phyloP scores from a whole-genome alignment of 1,140 invertebrate species.

The Macrocentrus cingulum region DNA sequence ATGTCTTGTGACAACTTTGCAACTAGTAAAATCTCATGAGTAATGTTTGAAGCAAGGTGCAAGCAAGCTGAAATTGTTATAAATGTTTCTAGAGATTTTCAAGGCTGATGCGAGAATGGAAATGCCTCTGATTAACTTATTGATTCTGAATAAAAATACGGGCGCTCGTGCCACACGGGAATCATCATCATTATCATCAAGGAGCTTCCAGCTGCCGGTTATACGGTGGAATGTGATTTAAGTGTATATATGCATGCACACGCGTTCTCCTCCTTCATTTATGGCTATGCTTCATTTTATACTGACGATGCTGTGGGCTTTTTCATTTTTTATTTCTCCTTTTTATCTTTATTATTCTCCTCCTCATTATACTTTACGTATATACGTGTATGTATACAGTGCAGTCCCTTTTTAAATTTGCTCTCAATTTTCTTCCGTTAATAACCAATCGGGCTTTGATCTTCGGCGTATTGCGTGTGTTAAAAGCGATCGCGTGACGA shows the following conservation, averaged over 20 bases:
- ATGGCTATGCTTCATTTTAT: background rate
- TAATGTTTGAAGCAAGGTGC: too few species aligned
- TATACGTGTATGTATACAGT: background rate
- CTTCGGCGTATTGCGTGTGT: conserved; percentile 12
- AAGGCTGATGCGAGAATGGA: too few species aligned
- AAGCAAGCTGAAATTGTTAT: too few species aligned
- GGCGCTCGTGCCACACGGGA: conserved; percentile 5
- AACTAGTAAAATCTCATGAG: too few species aligned
- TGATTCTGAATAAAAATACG: too few species aligned
- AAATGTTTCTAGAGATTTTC: too few species aligned
- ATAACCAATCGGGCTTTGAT: conserved; percentile 17
- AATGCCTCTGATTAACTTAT: too few species aligned
- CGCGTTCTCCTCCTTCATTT: conserved; percentile 1
- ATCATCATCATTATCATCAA: background rate
- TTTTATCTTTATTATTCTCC: background rate
- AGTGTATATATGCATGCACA: background rate
- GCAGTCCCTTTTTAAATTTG: background rate
- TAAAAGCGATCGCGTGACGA: conserved; percentile 6
- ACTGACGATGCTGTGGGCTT: background rate
- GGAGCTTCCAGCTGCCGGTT: conserved; percentile 6
- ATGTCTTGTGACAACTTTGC: too few species aligned
- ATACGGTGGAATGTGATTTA: conserved; percentile 7
- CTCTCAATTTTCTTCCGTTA: conserved; percentile 9
- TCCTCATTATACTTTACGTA: background rate
- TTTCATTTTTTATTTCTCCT: too few species aligned